phyloP scores from a whole-genome alignment of 2,888 invertebrate genomes.

The Hemistola chrysoprasaria region DNA sequence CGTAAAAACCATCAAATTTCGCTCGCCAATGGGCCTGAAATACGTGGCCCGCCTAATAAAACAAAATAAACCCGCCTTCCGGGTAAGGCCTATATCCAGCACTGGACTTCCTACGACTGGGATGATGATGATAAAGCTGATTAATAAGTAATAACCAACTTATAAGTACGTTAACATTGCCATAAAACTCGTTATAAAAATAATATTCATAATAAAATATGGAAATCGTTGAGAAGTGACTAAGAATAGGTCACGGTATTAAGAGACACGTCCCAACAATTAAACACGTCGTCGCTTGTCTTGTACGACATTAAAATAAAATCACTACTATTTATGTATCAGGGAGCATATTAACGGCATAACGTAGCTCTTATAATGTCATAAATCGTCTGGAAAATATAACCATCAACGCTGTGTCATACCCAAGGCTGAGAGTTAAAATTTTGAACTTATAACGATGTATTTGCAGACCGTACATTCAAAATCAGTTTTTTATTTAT shows the following conservation, averaged over 20 bases:
- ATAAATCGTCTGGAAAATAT: constrained; percentile 82
- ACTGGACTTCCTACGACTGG: too few species aligned
- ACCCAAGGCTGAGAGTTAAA: constrained; percentile 37
- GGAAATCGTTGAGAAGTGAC: constrained; percentile 51
- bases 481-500: too few species aligned
- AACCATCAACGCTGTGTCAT: constrained; percentile 78
- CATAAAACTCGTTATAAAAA: constrained; percentile 40
- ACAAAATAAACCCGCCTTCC: too few species aligned
- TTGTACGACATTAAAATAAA: constrained; percentile 80
- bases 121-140: too few species aligned
- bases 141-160: constrained; percentile 33
- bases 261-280: constrained; percentile 68
- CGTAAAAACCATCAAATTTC: too few species aligned
- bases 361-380: constrained; percentile 74
- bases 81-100: too few species aligned
- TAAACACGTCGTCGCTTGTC: constrained; percentile 76
- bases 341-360: constrained; percentile 74
- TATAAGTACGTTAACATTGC: constrained; percentile 32
- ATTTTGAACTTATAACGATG: too few species aligned
- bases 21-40: too few species aligned
- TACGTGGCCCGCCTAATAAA: too few species aligned
- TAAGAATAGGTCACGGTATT: constrained; percentile 64
- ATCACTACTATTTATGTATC: constrained; percentile 79
- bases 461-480: too few species aligned
- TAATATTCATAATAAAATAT: constrained; percentile 42